These are phyloP conservation scores for Limnothrissa miodon DNA, from an alignment of 2,113 vertebrate genomes.

Conservation along the genomic window DNA sequence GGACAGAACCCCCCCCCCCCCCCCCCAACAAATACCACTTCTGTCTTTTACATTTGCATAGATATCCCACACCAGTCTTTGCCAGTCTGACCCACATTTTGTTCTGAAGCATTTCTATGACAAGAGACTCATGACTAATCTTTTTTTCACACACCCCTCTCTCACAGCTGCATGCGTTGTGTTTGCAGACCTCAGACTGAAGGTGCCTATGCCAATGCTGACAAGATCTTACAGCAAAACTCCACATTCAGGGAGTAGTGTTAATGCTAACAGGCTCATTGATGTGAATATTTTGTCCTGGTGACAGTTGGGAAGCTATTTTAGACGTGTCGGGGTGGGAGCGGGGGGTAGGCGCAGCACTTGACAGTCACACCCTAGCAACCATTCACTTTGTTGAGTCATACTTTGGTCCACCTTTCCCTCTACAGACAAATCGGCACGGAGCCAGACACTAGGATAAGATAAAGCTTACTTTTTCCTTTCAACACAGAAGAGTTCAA, in stretches of 20 bases:
- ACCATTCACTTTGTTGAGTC: conserved; percentile 2
- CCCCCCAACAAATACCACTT: not conserved
- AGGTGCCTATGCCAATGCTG: not conserved
- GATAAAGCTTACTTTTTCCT: not conserved
- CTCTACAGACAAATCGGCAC: not conserved
- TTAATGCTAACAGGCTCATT: not conserved
- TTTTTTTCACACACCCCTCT: not conserved
- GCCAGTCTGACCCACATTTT: not conserved
- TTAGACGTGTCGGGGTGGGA: not conserved
- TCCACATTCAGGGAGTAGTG: not conserved
- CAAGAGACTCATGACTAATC: not conserved
- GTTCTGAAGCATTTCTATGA: not conserved
- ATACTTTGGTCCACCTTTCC: not conserved
- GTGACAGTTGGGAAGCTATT: not conserved
- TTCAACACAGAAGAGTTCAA: not conserved
- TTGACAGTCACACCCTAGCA: conserved; percentile 17
- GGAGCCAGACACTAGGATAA: not conserved
- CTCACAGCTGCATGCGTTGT: not conserved
- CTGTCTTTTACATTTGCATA: not conserved
- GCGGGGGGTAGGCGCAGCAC: not conserved
- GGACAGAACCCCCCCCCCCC: not conserved
- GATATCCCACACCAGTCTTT: not conserved
- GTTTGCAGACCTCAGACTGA: not conserved
- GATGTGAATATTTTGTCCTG: not conserved
- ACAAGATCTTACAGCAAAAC: not conserved